Percentiles rank a stretch among this genome's conserved stretches.
Evolutionary conservation across 2,797 vertebrate species (phyloP).

Genomic region (Aeoliscus strigatus): DNA sequence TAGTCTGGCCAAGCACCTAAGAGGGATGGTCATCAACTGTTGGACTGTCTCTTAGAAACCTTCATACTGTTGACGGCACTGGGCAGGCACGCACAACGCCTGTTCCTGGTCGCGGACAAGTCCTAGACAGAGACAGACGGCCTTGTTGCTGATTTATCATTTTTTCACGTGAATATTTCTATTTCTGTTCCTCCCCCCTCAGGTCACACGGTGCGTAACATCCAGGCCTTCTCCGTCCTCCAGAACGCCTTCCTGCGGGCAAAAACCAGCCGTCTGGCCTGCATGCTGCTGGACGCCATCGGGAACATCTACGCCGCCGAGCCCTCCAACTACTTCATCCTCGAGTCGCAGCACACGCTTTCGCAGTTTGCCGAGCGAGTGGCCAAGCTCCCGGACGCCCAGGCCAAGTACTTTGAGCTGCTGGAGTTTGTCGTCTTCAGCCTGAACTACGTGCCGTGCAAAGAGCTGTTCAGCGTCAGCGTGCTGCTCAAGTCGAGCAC

Average conservation of each 20-base stretch:
- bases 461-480: conserved; percentile 97
- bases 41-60: no score
- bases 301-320: conserved; percentile 91
- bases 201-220: conserved; percentile 93
- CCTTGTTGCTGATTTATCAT: no score
- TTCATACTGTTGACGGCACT: no score
- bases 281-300: conserved; percentile 91
- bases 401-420: conserved; percentile 95
- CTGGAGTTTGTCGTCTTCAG: conserved; percentile 94
- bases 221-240: conserved; percentile 94
- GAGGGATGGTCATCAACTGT: no score
- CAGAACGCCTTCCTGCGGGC: conserved; percentile 95
- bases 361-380: conserved; percentile 96
- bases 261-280: conserved; percentile 86
- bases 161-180: no score
- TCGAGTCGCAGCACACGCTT: conserved; percentile 94
- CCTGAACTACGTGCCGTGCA: conserved; percentile 97
- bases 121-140: no score
- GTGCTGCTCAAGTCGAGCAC: conserved; percentile 92
- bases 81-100: no score
- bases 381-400: conserved; percentile 85
- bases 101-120: no score
- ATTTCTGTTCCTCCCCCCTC: not conserved
- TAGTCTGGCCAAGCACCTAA: no score
- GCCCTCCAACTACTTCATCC: conserved; percentile 94